Base-by-base conservation (phyloP, 30 jellyfish, hydroid and myxozoan species). In the Turritopsis rubra region DNA sequence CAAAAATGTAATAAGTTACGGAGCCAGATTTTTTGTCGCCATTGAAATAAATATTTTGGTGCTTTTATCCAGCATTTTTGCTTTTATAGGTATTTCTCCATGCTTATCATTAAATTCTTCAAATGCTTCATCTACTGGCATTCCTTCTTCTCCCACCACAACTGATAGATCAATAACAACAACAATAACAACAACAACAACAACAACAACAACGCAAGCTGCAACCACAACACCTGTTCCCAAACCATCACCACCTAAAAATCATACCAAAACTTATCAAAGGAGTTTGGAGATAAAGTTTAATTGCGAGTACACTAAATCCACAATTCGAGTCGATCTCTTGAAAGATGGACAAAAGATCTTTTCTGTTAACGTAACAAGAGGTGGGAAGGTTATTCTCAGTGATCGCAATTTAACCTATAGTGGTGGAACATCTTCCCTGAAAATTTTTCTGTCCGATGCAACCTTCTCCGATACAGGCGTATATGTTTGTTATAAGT, bases 401-500 rank as follows among this genome's bases (percentile, higher is more conserved):
- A 41, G 13, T 13, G 13, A 41, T 5, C 60, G 60, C 13, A 41
- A 41, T 3, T 41, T 41, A 41, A 80, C 29, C 60, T 22, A 29
- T 24, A 19, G 31, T 19, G 66, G 66, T 66, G 84, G 66, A 3
- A 4, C 7, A 0, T 30, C 66, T 5, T 66, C 31, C 75, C 18
- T 79, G 18, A 8, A 29, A 7, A 65, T 86, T 52, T 1, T 54
- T 25, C 23, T 86, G 31, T 21, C 22, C 21, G 25, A 24, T 18
- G 30, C 75, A 1, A 20, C 85, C 7, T 60, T 86, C 9, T 84
- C 52, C 1, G 89, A 75, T 54, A 76, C 75, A 41, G 95, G 95
- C 18, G 17, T 54, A 20, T 86, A 86, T 73, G 29, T 19, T 19
- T 86, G 95, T 72, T 52, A 29, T 28, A 27, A 18, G 8, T 41